Evolutionary conservation across 1,140 invertebrate genomes (phyloP), one percentile per base, ranked within the genome.

Genomic region (Trachymyrmex cornetzi): DNA sequence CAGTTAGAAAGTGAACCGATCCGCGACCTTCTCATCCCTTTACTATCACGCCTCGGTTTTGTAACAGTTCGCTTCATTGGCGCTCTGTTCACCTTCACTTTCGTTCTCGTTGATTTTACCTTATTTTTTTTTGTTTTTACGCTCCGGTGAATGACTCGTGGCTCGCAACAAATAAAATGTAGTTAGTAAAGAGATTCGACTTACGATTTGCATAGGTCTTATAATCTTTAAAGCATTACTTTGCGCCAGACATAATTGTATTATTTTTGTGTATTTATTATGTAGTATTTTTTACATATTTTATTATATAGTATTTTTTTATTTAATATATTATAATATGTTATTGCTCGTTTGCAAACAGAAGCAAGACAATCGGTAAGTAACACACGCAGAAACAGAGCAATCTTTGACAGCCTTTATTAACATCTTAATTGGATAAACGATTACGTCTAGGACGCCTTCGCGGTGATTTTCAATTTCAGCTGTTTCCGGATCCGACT

Each of bases 51-150:
- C 7, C 80, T 55, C 9, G 80, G 55, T 89, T 89, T 82, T 85
- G 88, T 74, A 89, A 89, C 77, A 34, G 63, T 77, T 69, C 77
- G 53, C 34, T 38, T 88, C 55, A 74, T 69, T 61, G 81, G 61
- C 57, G 66, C 57, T 85, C 30, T 77, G 82, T 77, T 91, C 84
- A 89, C 91, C 88, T 91, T 91, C 88, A 89, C 89, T 91, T 91
- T 91, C 88, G 80, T 91, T 86, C 81, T 77, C 75, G 27, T 81
- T 6, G 53, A 86, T 85, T 72, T 86, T 86, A 57, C 64, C 79
- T 74, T 85, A 75, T 63, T 85, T 57, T 59, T 59, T 88, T 80
- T 50, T 34, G 19, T 67, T 24, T 55, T 66, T 64, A n/a, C 34
- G 27, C 57, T 12, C n/a, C 38, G 59, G 48, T 55, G 44, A 85